A percentile compares a stretch with the other conserved stretches of the same genome.
Evolutionary conservation across 2,888 invertebrate species (phyloP).

Genomic region (Microctonus brassicae): DNA sequence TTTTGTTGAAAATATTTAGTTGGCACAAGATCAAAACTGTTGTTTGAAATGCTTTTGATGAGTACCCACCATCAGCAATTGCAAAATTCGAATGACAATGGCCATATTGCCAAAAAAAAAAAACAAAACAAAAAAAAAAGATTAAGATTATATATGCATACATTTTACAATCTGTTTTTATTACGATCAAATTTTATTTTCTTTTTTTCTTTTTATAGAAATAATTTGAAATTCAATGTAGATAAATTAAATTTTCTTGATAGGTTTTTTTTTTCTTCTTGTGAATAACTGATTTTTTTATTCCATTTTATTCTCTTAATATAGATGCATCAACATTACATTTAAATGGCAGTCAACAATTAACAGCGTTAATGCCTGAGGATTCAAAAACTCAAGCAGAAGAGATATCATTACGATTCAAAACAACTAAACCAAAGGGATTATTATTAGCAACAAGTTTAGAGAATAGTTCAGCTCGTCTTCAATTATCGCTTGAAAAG

Average conservation of each 20-base stretch:
- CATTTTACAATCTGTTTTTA: too few species aligned
- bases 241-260: not conserved
- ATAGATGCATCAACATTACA: constrained; percentile 87
- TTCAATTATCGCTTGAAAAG: constrained; percentile 88
- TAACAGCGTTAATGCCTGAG: constrained; percentile 82
- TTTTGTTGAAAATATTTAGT: not conserved
- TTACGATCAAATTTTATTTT: not conserved
- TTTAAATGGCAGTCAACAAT: constrained; percentile 90
- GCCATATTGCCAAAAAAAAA: not conserved
- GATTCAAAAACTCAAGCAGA: constrained; percentile 88
- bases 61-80: not conserved
- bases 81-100: not conserved
- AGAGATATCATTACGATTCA: constrained; percentile 88
- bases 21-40: constrained; percentile 3
- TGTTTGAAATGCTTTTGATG: constrained; percentile 1
- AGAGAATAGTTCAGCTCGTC: constrained; percentile 82
- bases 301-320: not conserved
- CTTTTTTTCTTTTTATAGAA: not conserved
- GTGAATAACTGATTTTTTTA: not conserved
- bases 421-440: constrained; percentile 84
- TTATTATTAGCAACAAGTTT: constrained; percentile 85
- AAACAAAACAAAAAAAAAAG: not conserved
- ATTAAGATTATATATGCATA: too few species aligned
- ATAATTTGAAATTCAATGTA: not conserved
- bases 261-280: too few species aligned